Percentiles rank a stretch among this genome's conserved stretches.
These are phyloP conservation scores for Drosophila yooni DNA, from an alignment of 2,888 invertebrate genomes.

Conservation along the genomic window DNA sequence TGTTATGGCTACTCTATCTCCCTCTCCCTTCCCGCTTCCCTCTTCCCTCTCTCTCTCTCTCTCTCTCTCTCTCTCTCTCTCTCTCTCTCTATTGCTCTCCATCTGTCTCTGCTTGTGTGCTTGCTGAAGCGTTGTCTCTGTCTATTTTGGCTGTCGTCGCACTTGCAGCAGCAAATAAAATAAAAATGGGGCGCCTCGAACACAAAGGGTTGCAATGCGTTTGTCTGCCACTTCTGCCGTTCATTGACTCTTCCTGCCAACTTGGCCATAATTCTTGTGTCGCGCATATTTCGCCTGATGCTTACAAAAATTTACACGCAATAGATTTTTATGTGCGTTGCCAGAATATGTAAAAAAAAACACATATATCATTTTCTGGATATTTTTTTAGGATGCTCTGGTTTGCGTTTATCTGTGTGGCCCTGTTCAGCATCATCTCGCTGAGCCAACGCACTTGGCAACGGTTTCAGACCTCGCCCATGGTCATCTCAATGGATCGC, in stretches of 20 bases:
- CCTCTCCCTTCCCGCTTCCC: not conserved
- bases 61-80: not conserved
- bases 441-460: constrained; percentile 88
- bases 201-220: constrained; percentile 56
- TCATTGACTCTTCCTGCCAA: constrained; percentile 59
- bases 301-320: constrained; percentile 77
- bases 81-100: not conserved
- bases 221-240: constrained; percentile 40
- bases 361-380: constrained; percentile 58
- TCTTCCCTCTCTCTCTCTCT: not conserved
- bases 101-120: constrained; percentile 17
- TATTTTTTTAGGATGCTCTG: constrained; percentile 86
- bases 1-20: constrained; percentile 41
- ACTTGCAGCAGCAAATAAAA: constrained; percentile 51
- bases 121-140: constrained; percentile 20
- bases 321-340: constrained; percentile 79
- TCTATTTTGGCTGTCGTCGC: constrained; percentile 51
- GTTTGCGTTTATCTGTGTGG: constrained; percentile 86
- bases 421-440: constrained; percentile 86
- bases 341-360: constrained; percentile 49
- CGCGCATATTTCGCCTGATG: constrained; percentile 55
- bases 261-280: constrained; percentile 67
- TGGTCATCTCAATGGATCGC: constrained; percentile 90
- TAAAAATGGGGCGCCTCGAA: constrained; percentile 31
- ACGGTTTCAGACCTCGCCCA: constrained; percentile 89